Evolutionary conservation across 2,797 vertebrate species (phyloP).

Genomic region (Chanos chanos): DNA sequence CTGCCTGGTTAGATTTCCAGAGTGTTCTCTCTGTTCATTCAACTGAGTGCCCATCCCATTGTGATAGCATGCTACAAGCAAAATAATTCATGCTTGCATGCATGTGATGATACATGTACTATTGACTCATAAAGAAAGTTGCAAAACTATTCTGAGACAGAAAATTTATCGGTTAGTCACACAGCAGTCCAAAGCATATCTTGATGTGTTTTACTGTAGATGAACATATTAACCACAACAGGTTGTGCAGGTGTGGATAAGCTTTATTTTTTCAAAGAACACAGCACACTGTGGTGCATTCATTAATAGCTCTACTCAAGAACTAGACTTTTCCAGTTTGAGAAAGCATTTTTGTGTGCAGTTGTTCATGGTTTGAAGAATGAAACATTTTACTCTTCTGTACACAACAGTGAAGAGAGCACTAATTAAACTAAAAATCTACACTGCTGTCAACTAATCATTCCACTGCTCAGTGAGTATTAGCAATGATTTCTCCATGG

Average conservation of each 20-base stretch:
- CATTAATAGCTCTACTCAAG: neutral
- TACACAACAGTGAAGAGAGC: conserved; percentile 8
- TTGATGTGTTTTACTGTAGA: too few relatives aligned
- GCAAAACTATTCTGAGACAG: too few relatives aligned
- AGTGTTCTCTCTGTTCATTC: conserved; percentile 8
- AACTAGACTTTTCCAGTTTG: too few relatives aligned
- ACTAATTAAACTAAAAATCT: conserved; percentile 39
- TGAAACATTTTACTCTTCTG: neutral
- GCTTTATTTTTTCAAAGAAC: too few relatives aligned
- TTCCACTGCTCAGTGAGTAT: conserved; percentile 35
- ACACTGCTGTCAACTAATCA: conserved; percentile 35
- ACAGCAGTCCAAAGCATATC: too few relatives aligned
- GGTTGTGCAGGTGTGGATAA: too few relatives aligned
- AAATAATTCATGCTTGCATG: neutral
- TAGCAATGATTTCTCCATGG: conserved; percentile 37
- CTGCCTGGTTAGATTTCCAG: neutral
- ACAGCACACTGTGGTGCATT: too few relatives aligned
- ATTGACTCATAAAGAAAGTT: too few relatives aligned
- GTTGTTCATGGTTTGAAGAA: neutral
- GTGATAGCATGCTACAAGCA: neutral
- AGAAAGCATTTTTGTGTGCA: neutral
- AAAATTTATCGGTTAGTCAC: too few relatives aligned
- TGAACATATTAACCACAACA: too few relatives aligned
- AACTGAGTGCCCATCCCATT: conserved; percentile 6
- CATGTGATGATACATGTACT: neutral